Base-by-base conservation (phyloP, 2,888 invertebrate species). In the Drosophila recens region DNA sequence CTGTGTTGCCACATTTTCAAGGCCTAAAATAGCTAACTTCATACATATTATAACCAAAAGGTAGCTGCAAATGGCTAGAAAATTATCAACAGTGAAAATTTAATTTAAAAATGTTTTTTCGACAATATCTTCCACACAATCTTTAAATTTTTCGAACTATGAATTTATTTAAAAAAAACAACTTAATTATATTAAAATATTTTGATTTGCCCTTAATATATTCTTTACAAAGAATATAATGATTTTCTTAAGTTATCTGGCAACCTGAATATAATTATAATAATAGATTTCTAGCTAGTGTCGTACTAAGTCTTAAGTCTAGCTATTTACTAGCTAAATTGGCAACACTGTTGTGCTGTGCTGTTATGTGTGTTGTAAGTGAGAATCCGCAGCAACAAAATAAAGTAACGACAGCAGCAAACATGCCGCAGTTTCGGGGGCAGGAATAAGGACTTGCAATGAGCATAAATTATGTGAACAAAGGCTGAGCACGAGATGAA, bases 391-490 rank as follows among this genome's bases (percentile, higher is more conserved):
- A 67, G 65, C 52, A 58, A 46, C 33, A 53, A 58, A 52, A 53
- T 45, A 67, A 49, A 17, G 42, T 48, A 53, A 64, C 15, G 51
- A 43, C 61, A 57, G 57, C 54, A 62, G 61, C 57, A 65, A 74
- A 67, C 33, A 68, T 63, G 77, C 49, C 58, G 73, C 52, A 53
- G 61, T 72, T 79, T 64, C 45, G 34, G 63, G 40, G 51, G 45
- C 46, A 64, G 63, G 64, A 58, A 62, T 66, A 62, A 59, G 67
- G 66, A 58, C 61, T 58, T 45, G 71, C 79, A 87, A 83, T 87
- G 73, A 73, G 87, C 87, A 89, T 89, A 87, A 89, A 77, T 89
- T 89, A 85, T 87, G 75, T 68, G 72, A 75, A 68, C 71, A 75
- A 53, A 46, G 64, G 51, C 23, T 45, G 17, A 23, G 36, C 15